Conservation (phyloP, 2,797 vertebrate species). For the Bovichtus variegatus region DNA sequence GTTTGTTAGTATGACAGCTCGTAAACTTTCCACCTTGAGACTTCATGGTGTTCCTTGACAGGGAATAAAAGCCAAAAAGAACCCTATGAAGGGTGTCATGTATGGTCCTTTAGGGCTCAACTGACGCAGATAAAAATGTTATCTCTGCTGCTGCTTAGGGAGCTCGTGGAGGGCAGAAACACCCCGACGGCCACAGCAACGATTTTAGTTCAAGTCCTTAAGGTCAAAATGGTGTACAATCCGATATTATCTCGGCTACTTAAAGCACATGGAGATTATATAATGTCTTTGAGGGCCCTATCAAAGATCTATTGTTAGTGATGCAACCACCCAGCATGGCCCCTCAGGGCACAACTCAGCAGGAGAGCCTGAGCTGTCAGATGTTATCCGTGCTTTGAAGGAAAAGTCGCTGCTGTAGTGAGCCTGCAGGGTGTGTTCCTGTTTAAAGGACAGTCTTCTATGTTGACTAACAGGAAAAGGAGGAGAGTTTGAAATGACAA, state of each 20-base stretch:
- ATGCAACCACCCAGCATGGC: constrained; percentile 20
- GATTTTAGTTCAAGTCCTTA: constrained; percentile 27
- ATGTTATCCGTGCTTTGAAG: constrained; percentile 44
- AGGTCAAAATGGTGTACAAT: constrained; percentile 43
- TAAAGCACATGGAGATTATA: constrained; percentile 34
- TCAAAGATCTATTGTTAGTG: constrained; percentile 49
- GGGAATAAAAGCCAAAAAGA: constrained; percentile 2
- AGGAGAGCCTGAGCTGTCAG: constrained; percentile 41
- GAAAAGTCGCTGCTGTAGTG: constrained; percentile 17
- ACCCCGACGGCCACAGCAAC: background rate
- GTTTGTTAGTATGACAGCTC: background rate
- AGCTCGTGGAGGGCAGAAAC: constrained; percentile 27
- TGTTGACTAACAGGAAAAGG: constrained; percentile 1
- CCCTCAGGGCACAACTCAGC: constrained; percentile 26
- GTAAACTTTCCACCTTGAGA: background rate
- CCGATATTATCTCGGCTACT: constrained; percentile 46
- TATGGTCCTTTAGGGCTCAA: background rate
- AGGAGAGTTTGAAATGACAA: background rate
- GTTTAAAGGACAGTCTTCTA: constrained; percentile 22
- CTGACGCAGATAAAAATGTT: constrained; percentile 19
- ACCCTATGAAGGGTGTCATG: background rate
- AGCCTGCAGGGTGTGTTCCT: constrained; percentile 2
- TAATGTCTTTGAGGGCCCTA: constrained; percentile 47
- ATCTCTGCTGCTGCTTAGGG: constrained; percentile 23
- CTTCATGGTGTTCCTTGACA: background rate